Evolutionary conservation across 2,113 vertebrate species (phyloP), one percentile per base, ranked within the genome.

Genomic region (Trematomus loennbergii): DNA sequence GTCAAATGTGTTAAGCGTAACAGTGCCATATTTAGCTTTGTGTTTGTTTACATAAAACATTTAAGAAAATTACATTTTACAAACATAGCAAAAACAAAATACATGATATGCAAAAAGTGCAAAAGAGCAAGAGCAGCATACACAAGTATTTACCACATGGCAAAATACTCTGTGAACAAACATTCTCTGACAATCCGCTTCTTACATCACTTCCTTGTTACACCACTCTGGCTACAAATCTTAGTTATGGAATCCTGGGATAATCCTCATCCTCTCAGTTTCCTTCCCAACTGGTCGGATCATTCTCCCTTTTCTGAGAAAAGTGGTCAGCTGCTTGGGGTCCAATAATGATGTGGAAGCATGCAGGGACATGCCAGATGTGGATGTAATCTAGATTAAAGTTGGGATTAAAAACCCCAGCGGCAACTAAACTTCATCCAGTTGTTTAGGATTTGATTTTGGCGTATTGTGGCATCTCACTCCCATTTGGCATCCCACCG

Each of bases 311-410:
- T 76, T 84, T 75, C 55, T 57, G 20, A 74, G 59, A 81, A 74
- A 70, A 69, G 63, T n/a, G 16, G 53, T 68, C 66, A 66, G 36
- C 45, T 12, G 33, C 8, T 61, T 45, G 61, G 33, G 33, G 69
- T 54, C 52, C 75, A 63, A 87, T 61, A 66, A 66, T 58, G 65
- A 58, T 72, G 69, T 33, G 55, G 66, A 78, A 17, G 69, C 79
- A 72, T 3, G n/a, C 65, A 67, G 29, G n/a, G 53, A 82, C 67
- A 69, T 59, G 75, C 77, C 93, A 93, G 88, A 90, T 93, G 93
- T 92, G 86, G 29, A 64, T 75, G 55, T 91, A 94, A 92, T 92
- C 91, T 83, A 89, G 89, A 93, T 94, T 93, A 91, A 85, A 87
- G 10, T 63, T 81, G 57, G 85, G 89, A 90, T 94, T 93, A 92